Evolutionary conservation across 2,797 vertebrate genomes (phyloP), one percentile per base, ranked within the genome.

Genomic region (Macrochelys suwanniensis): DNA sequence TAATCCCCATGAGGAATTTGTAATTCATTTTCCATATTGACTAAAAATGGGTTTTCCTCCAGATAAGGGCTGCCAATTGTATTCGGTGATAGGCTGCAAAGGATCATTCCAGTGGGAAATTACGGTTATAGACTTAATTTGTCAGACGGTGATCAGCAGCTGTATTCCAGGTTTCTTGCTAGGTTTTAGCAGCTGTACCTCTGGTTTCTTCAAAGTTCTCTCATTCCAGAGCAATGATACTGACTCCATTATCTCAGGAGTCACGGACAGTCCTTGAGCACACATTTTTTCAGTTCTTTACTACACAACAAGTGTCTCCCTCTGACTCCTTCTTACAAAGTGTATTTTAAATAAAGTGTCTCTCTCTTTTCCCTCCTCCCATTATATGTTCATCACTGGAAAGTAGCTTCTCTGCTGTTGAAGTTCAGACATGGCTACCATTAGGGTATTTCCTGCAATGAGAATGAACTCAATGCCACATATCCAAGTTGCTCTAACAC

Each of bases 251-350:
- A 47, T 9, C 21, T 74, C 25, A 26, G 33, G 33, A n/a, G 12
- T 74, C 45, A 49, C 5, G 4, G 4, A 49, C 45, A 49, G 74
- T 25, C 45, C 45, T 31, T 77, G 12, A 77, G 7, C 13, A 77
- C 25, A 49, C 45, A 28, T n/a, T 83, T 92, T 91, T 31, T 84
- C 23, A 85, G 51, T 93, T 85, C 10, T 80, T 89, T 59, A 56
- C 25, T 42, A 11, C 13, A 76, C 56, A 82, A 81, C 80, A 84
- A 71, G 5, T 5, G 0, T 25, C 6, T 19, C 6, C 23, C 15
- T 90, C 89, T 88, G 17, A 88, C 23, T 89, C 89, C 84, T 28
- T 28, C 81, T 87, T 91, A 84, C 82, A 89, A 84, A 13, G 49
- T 56, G 1, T 5, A 13, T 23, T 68, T 68, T n/a, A 37, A 68